Percentiles rank a stretch among this genome's conserved stretches.
These are phyloP conservation scores for Murina feae DNA, from an alignment of 2,113 vertebrate species.

Conservation along the genomic window DNA sequence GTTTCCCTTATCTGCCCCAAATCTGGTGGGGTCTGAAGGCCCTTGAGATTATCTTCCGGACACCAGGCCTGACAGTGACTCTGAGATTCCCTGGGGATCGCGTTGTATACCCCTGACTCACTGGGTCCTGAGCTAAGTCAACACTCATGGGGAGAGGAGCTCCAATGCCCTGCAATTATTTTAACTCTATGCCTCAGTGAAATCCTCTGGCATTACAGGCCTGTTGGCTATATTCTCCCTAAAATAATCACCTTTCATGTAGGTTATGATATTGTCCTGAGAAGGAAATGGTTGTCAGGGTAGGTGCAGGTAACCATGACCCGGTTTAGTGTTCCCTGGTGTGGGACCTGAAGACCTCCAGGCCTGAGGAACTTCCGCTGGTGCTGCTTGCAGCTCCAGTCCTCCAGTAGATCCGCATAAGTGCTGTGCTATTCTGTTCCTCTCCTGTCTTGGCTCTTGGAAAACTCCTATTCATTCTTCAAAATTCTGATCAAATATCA, in stretches of 20 bases:
- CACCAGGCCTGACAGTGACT: background rate
- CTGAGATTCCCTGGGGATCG: background rate
- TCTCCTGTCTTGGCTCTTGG: background rate
- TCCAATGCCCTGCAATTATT: background rate
- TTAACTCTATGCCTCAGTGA: background rate
- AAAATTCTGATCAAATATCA: background rate
- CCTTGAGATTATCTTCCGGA: background rate
- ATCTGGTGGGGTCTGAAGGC: background rate
- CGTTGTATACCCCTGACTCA: background rate
- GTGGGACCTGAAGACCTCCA: background rate
- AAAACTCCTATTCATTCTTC: constrained; percentile 22
- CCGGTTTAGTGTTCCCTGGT: background rate
- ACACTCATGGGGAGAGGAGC: background rate
- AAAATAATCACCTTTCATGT: constrained; percentile 39
- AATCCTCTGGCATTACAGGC: background rate
- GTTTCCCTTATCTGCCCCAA: background rate
- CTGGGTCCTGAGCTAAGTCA: background rate
- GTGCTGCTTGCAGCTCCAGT: background rate
- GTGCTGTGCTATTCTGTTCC: background rate
- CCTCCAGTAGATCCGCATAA: background rate
- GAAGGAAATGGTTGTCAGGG: background rate
- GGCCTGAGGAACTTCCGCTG: background rate
- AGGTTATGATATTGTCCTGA: background rate
- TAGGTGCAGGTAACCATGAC: background rate
- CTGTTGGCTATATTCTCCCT: background rate